Base-by-base conservation (phyloP, 1,140 invertebrate genomes). In the Drosophila dunni region DNA sequence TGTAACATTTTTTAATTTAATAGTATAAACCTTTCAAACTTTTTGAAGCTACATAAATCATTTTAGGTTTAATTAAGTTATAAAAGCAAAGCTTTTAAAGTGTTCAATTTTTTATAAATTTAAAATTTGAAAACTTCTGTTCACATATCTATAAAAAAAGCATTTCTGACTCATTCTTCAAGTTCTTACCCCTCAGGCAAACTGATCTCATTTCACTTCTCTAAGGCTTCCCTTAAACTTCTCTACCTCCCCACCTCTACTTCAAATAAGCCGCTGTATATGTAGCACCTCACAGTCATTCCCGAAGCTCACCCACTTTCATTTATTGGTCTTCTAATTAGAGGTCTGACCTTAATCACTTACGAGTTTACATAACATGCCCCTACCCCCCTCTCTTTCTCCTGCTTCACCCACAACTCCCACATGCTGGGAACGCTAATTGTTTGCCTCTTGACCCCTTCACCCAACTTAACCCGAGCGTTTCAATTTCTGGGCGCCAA, bases 311-410 rank as follows among this genome's bases (percentile, higher is more conserved):
- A 86, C 68, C 83, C 83, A 79, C 72, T 71, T 78, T 73, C 69
- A 53, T 78, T 88, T 79, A 80, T 89, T 74, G 79, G 53, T 63
- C 77, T 74, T 75, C 80, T 80, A 86, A 86, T 86, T 86, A 79
- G 50, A 63, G 60, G 79, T 51, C 58, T 86, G 83, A 89, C 83
- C 83, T 89, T 86, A 86, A 86, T 86, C 83, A 86, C 82, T 79
- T 86, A 79, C 88, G 68, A 86, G 83, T 82, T 79, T 88, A 82
- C 72, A 79, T 68, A 82, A 67, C 40, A 42, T 33, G 15, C 64
- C 44, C 7, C 42, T 29, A 34, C 7, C 34, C 33, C 29, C 7
- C 29, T 10, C 9, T 7, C 17, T 9, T 6, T 20, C 17, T 11
- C 29, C 20, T 5, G 17, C 38, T 51, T 8, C 45, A 17, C 60